Evolutionary conservation across 2,888 invertebrate species (phyloP), one percentile per base, ranked within the genome.

Genomic region (Agrochola lota): DNA sequence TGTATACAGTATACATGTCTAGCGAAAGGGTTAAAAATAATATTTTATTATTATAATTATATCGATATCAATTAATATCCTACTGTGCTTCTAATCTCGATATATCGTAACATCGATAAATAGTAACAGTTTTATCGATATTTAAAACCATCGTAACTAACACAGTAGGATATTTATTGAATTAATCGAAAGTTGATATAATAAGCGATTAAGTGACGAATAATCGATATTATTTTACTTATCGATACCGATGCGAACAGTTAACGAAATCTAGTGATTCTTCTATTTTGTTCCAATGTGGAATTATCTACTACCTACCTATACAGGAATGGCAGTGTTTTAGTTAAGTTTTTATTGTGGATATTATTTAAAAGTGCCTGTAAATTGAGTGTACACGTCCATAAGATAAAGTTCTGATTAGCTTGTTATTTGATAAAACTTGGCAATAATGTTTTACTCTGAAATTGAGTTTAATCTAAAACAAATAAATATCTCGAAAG

Each of bases 1-100:
- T 85, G 82, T 81, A 82, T 86, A 89, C 35, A 87, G 78, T 80
- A 88, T 85, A 87, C 88, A 78, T 75, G 57, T 74, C 80, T 89
- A 89, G 84, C 78, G 87, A 88, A 79, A 81, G 70, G 63, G 73
- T 87, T 81, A 85, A 70, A 90, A 85, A 87, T 78, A 72, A 78
- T 80, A 80, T 77, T 64, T 69, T 62, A 70, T 77, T 70, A 66
- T 75, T 71, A 75, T 71, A 71, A 76, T 71, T 75, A 75, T 26
- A 76, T 76, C 75, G 74, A 87, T 82, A 72, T 74, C 78, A 74
- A 78, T 79, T 12, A 82, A 81, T 74, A 80, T 83, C 74, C 55
- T 75, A 70, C 52, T 52, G 43, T 71, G 69, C 17, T 46, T 84
- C 30, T 55, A 55, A 49, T 57, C 35, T 86, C 66, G 62, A 77